These are phyloP conservation scores for Eurois occulta DNA, from an alignment of 2,888 invertebrate species.

Conservation along the genomic window DNA sequence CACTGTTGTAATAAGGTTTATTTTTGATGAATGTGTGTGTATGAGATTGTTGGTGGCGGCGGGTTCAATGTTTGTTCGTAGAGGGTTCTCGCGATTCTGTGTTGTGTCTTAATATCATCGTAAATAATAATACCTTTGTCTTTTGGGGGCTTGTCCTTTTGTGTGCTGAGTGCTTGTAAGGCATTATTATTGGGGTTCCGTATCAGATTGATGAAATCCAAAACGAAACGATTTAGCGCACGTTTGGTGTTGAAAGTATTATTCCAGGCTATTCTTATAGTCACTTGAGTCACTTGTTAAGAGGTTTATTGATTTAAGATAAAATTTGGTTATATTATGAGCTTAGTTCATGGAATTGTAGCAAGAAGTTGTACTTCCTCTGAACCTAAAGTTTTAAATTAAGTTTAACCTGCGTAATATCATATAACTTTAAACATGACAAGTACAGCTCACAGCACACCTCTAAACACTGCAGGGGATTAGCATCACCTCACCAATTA, in stretches of 20 bases:
- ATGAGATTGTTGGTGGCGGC: slow-evolving; percentile 31
- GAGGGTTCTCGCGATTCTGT: slow-evolving; percentile 50
- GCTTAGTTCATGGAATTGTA: not conserved
- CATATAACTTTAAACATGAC: not conserved
- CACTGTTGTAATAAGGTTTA: slow-evolving; percentile 39
- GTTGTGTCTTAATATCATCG: slow-evolving; percentile 66
- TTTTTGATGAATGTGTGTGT: slow-evolving; percentile 23
- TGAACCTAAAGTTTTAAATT: not conserved
- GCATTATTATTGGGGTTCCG: slow-evolving; percentile 60
- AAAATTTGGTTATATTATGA: not conserved
- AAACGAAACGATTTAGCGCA: slow-evolving; percentile 14
- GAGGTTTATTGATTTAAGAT: not conserved
- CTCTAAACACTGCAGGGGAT: not conserved
- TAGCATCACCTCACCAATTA: not conserved
- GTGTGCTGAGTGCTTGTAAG: slow-evolving; percentile 59
- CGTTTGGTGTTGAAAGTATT: slow-evolving; percentile 31
- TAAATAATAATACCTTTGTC: slow-evolving; percentile 68
- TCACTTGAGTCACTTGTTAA: not conserved
- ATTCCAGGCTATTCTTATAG: not conserved
- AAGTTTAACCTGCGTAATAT: not conserved
- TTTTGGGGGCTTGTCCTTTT: slow-evolving; percentile 58
- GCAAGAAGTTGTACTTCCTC: not conserved
- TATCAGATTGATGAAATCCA: slow-evolving; percentile 48
- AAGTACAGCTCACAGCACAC: not conserved
- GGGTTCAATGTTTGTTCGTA: slow-evolving; percentile 51